These are phyloP conservation scores for Salarias fasciatus DNA, from an alignment of 2,797 vertebrate genomes.

Conservation along the genomic window DNA sequence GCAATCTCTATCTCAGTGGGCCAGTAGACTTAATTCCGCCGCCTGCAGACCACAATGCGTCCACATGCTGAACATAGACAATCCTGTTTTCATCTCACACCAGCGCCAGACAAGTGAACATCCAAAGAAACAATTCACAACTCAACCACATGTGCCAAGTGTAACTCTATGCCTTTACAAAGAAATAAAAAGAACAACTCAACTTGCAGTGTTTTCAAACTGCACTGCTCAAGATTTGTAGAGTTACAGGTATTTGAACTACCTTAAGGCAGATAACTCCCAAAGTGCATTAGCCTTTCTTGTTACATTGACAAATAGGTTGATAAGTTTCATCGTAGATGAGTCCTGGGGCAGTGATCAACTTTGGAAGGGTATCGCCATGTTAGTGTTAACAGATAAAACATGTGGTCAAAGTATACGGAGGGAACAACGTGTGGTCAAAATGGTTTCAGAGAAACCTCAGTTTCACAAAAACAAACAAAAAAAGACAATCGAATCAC, in stretches of 20 bases:
- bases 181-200: no score
- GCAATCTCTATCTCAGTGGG: slow-evolving; percentile 78
- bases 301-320: slow-evolving; percentile 43
- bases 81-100: slow-evolving; percentile 27
- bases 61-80: slow-evolving; percentile 45
- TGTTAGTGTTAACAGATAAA: slow-evolving; percentile 8
- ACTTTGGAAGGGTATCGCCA: slow-evolving; percentile 13
- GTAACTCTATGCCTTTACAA: no score
- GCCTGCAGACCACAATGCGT: slow-evolving; percentile 65
- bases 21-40: slow-evolving; percentile 69
- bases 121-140: no score
- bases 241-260: slow-evolving; percentile 16
- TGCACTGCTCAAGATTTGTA: no score
- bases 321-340: slow-evolving; percentile 37
- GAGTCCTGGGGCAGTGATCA: slow-evolving; percentile 26
- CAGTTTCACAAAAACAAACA: neutral
- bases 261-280: slow-evolving; percentile 15
- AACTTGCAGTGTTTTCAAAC: no score
- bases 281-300: slow-evolving; percentile 14
- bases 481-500: slow-evolving; percentile 6
- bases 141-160: no score
- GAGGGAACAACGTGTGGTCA: neutral
- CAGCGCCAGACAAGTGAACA: neutral
- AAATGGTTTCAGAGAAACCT: no score
- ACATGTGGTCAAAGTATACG: slow-evolving; percentile 6